Evolutionary conservation across 2,113 vertebrate species (phyloP), one percentile per base, ranked within the genome.

Genomic region (Caretta caretta): DNA sequence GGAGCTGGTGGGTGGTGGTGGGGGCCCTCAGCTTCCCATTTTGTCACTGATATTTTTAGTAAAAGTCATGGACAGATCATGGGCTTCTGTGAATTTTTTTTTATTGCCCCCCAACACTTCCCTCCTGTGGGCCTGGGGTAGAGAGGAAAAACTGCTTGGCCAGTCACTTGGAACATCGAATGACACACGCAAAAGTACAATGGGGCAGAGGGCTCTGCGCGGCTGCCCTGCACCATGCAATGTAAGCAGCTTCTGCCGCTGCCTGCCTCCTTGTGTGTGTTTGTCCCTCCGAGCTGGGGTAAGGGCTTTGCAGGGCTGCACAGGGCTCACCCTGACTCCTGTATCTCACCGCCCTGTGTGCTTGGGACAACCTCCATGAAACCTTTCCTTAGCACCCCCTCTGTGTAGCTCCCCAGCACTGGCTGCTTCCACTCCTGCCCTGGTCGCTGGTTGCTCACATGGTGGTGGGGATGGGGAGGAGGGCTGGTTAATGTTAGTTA

Each of bases 141-240:
- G 20, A 29, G 11, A 59, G 5, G 27, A 5, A 72, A 72, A 38
- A 72, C 14, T 4, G n/a, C n/a, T 20, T n/a, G 17, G 69, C 17
- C n/a, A 22, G 19, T 38, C n/a, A 42, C 16, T 31, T 62, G 69
- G n/a, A 24, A 20, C 20, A 1, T 75, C n/a, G 24, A 10, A 5
- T 42, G 69, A 38, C n/a, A 10, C 65, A n/a, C 5, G 75, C 78
- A 1, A 8, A 35, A 46, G 0, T 72, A 22, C 69, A 42, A 3
- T 62, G 38, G 10, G 69, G 69, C 9, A 75, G 69, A 0, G 42
- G 42, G 11, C 54, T 31, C 59, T 62, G 29, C 14, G 3, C 7
- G 6, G 59, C 25, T 31, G 29, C 29, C 27, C 57, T 1, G 11
- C 19, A 13, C n/a, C 27, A 0, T 0, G 1, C 7, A 8, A 46